phyloP scores from a whole-genome alignment of 2,888 invertebrate genomes.

The Tupiocoris notatus region DNA sequence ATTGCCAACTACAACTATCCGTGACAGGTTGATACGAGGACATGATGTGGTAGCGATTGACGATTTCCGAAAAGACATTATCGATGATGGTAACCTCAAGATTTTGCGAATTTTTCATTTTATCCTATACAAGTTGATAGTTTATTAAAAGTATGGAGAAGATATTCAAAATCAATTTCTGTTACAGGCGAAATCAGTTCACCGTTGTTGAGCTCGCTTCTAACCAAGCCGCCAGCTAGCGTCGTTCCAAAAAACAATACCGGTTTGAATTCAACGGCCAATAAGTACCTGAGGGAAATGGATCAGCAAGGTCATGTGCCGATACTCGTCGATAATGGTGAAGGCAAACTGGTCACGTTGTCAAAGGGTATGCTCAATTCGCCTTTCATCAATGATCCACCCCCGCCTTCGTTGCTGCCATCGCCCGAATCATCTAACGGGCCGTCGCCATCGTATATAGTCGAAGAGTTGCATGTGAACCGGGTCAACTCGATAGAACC shows the following conservation, averaged over 20 bases:
- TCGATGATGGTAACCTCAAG: conserved; percentile 50
- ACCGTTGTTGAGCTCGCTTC: conserved; percentile 55
- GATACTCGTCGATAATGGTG: conserved; percentile 65
- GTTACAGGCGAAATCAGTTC: conserved; percentile 50
- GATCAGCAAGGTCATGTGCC: conserved; percentile 56
- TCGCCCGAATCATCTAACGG: conserved; percentile 26
- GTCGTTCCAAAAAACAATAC: conserved; percentile 54
- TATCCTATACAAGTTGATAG: no score
- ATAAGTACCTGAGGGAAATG: conserved; percentile 52
- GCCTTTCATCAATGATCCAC: conserved; percentile 41
- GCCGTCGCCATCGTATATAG: conserved; percentile 42
- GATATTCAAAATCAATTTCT: neutral
- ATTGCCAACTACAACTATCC: conserved; percentile 43
- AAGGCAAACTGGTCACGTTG: conserved; percentile 64
- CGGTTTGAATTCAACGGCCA: conserved; percentile 48
- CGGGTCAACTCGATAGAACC: neutral
- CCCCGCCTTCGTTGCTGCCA: conserved; percentile 47
- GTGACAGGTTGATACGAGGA: conserved; percentile 53
- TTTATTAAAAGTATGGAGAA: no score
- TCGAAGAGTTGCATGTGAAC: conserved; percentile 42
- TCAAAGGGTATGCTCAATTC: conserved; percentile 61
- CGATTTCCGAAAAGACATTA: conserved; percentile 55
- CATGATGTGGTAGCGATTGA: conserved; percentile 52
- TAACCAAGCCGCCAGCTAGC: conserved; percentile 58
- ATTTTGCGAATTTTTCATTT: neutral